Evolutionary conservation across 2,888 invertebrate species (phyloP), one percentile per base, ranked within the genome.

Genomic region (Yponomeuta evonymella): DNA sequence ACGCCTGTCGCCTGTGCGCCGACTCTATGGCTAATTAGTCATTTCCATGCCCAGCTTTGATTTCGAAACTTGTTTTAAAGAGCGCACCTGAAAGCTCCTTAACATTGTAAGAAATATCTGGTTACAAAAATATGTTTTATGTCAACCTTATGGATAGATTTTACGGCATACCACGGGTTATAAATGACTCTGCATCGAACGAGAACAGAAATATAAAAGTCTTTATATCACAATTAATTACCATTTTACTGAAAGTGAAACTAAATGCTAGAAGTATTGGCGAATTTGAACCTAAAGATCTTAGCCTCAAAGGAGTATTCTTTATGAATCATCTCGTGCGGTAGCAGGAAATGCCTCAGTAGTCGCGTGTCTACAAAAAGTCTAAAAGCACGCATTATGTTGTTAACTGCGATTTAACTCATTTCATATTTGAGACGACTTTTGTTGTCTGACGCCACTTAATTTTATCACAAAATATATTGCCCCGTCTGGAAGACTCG

Each of bases 221-320:
- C 84, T 88, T 90, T 86, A 90, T 87, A 88, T 85, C 84, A 84
- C 79, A 87, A 91, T 92, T 91, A 90, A 91, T 92, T 90, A 89
- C 87, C 86, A 84, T 81, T 88, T 87, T 83, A 82, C 81, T 75
- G 76, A 75, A 76, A 72, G 75, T 74, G 74, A 79, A 78, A 70
- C 73, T 64, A 51, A 71, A 51, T 68, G 30, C 2, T 8, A 12
- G 23, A 36, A 29, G 51, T 1, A 30, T 29, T 9, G 30, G 11
- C 11, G 11, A 65, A 65, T 65, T 65, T 79, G 78, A 79, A 79
- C 76, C 75, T 74, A 58, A 58, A 58, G 51, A 58, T 58, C 51
- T 58, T 15, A 58, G 15, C 51, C 6, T 58, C 51, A 58, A 15
- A 15, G 15, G 3, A 15, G 15, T 15, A 15, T 58, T 58, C 15